Base-by-base conservation (phyloP, 2,888 invertebrate genomes). In the Tenthredo scrophulariae region DNA sequence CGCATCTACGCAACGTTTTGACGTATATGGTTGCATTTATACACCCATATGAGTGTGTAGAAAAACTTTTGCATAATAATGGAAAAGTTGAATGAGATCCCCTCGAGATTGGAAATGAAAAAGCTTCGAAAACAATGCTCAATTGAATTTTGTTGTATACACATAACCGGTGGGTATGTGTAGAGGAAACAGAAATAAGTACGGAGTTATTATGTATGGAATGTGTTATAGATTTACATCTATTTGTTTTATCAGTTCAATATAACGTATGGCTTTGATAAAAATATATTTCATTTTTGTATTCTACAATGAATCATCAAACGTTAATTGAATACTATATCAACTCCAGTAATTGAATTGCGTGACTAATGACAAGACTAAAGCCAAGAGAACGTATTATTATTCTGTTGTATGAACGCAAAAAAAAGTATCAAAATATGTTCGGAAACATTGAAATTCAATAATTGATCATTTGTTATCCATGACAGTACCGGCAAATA, bases 21-120 rank as follows among this genome's bases (percentile, higher is more conserved):
- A 70, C 33, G 70, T 37, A 40, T n/a, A 40, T n/a, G 3, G 13
- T 26, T 74, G 43, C 74, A 74, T 74, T 9, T n/a, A 70, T 40
- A 40, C n/a, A 74, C 40, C 43, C 22, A 4, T 46, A 46, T 9
- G n/a, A 26, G 26, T 62, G 33, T 29, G 70, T 40, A 70, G 40
- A 37, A 46, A 70, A 70, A 70, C 9, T 37, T 18, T 70, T 70
- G 37, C 37, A 40, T 33, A 70, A 70, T 70, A 37, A 33, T 40
- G 40, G 70, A 15, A 33, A 70, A 70, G 70, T 70, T 70, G 70
- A 26, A 70, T 70, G 22, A 70, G 22, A 70, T 33, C 70, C 70
- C 33, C 70, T 7, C 37, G 70, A 70, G 70, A 70, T 70, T 70
- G 15, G 18, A 13, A 37, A 70, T 70, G 37, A 33, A 67, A 67